Conservation (phyloP, 2,113 vertebrate genomes). For the Gila orcuttii region DNA sequence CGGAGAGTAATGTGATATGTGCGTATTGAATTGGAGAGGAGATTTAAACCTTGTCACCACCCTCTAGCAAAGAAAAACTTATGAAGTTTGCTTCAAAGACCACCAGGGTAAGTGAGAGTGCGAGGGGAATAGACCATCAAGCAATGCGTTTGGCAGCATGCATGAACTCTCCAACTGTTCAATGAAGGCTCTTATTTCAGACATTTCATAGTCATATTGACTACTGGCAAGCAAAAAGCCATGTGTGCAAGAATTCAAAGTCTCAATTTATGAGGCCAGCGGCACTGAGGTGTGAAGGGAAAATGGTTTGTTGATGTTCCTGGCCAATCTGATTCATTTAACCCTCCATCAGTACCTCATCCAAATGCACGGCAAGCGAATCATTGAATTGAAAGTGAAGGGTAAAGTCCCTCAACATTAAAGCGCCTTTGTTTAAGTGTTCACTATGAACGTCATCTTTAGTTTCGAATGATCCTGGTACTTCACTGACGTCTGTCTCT, state of each 20-base stretch:
- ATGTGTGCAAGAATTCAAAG: slow-evolving; percentile 3
- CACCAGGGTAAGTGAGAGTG: not conserved
- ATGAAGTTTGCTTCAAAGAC: slow-evolving; percentile 46
- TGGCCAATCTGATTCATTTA: slow-evolving; percentile 27
- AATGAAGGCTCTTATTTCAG: slow-evolving; percentile 39
- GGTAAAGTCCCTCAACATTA: slow-evolving; percentile 1
- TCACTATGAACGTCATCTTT: slow-evolving; percentile 15
- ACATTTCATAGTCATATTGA: slow-evolving; percentile 29
- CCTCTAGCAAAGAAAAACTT: slow-evolving; percentile 23
- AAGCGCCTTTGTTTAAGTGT: slow-evolving; percentile 6
- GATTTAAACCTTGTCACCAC: not conserved
- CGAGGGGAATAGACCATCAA: slow-evolving; percentile 12
- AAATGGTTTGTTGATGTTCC: slow-evolving; percentile 36
- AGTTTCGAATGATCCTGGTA: not conserved
- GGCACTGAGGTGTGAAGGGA: slow-evolving; percentile 41
- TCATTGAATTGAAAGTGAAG: slow-evolving; percentile 2
- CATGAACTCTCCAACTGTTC: slow-evolving; percentile 18
- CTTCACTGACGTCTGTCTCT: slow-evolving; percentile 1
- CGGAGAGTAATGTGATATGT: not conserved
- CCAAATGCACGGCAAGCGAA: slow-evolving; percentile 8
- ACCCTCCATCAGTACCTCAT: slow-evolving; percentile 16
- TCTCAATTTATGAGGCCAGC: slow-evolving; percentile 41
- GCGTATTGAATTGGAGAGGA: not conserved
- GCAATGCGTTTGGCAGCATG: not conserved
- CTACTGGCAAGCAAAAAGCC: slow-evolving; percentile 25